Percentiles rank a stretch among this genome's conserved stretches.
Conservation (phyloP, 2,797 vertebrate genomes). For the Oryzias sinensis region DNA sequence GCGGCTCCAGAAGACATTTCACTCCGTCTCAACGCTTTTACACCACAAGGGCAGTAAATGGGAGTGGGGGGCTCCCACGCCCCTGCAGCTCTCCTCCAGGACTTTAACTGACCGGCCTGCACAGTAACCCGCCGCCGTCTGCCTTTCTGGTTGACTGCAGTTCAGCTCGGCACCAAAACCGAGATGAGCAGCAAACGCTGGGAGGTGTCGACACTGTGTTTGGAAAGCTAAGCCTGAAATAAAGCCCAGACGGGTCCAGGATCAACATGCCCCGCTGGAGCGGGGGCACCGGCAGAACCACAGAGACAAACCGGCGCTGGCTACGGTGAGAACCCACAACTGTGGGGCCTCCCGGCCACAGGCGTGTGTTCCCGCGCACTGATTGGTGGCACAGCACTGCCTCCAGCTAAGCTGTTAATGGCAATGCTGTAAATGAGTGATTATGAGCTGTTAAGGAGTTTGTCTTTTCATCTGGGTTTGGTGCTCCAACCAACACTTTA, state of each 20-base stretch:
- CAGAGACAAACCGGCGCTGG: slow-evolving; percentile 34
- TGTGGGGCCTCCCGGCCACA: slow-evolving; percentile 20
- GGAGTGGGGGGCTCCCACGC: slow-evolving; percentile 9
- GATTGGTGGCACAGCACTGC: slow-evolving; percentile 24
- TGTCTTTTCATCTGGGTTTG: slow-evolving; percentile 16
- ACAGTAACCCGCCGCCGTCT: no score
- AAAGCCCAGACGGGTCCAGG: slow-evolving; percentile 51
- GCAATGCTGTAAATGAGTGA: slow-evolving; percentile 30
- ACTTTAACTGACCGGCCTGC: slow-evolving; percentile 16
- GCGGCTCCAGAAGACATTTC: no score
- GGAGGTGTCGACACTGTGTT: slow-evolving; percentile 44
- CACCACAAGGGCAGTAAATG: background rate
- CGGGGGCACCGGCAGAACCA: slow-evolving; percentile 54
- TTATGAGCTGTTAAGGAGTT: slow-evolving; percentile 26
- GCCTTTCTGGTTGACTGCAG: background rate
- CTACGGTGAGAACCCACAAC: slow-evolving; percentile 28
- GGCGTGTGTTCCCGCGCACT: slow-evolving; percentile 33
- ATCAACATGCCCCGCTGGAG: slow-evolving; percentile 65
- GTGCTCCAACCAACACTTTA: slow-evolving; percentile 17
- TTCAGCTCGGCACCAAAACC: slow-evolving; percentile 32
- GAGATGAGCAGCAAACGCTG: slow-evolving; percentile 30
- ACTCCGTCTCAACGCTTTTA: background rate
- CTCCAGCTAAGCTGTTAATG: slow-evolving; percentile 42
- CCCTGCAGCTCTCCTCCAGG: slow-evolving; percentile 3
- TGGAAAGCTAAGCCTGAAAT: slow-evolving; percentile 54